These are phyloP conservation scores for Aphelocoma californica DNA, from an alignment of 2,797 vertebrate species.

Conservation along the genomic window DNA sequence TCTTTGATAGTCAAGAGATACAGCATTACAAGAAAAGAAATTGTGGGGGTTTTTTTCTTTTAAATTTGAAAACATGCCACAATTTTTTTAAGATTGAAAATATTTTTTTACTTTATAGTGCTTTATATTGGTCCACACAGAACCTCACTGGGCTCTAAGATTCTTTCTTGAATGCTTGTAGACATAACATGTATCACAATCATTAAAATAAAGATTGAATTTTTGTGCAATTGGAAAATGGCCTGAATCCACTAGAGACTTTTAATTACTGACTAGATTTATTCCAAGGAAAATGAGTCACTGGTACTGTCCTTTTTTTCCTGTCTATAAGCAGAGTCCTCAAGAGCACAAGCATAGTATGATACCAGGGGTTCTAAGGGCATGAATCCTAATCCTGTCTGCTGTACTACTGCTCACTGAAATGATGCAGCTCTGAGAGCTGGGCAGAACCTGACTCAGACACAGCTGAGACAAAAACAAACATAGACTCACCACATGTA, in stretches of 20 bases:
- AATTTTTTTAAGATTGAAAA: rapidly evolving
- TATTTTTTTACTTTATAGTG: not conserved
- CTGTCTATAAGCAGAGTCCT: not conserved
- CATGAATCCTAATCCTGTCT: not conserved
- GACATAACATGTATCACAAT: not conserved
- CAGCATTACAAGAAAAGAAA: not conserved
- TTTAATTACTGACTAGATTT: not conserved
- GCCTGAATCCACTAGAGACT: not conserved
- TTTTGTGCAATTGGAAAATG: not conserved
- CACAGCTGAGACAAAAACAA: not conserved
- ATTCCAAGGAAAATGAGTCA: not conserved
- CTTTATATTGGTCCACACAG: not conserved
- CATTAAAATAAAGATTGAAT: not conserved
- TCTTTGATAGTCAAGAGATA: not conserved
- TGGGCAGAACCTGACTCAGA: not conserved
- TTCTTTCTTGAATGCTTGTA: not conserved
- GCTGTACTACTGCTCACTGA: not conserved
- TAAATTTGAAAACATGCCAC: not conserved
- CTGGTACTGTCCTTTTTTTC: not conserved
- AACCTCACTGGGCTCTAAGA: not conserved
- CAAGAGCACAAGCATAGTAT: rapidly evolving
- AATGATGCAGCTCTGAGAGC: not conserved
- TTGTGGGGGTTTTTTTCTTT: rapidly evolving
- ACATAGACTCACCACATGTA: rapidly evolving
- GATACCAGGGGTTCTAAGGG: not conserved